Evolutionary conservation across 2,113 vertebrate genomes (phyloP), one percentile per base, ranked within the genome.

Genomic region (Leucosticte australis): DNA sequence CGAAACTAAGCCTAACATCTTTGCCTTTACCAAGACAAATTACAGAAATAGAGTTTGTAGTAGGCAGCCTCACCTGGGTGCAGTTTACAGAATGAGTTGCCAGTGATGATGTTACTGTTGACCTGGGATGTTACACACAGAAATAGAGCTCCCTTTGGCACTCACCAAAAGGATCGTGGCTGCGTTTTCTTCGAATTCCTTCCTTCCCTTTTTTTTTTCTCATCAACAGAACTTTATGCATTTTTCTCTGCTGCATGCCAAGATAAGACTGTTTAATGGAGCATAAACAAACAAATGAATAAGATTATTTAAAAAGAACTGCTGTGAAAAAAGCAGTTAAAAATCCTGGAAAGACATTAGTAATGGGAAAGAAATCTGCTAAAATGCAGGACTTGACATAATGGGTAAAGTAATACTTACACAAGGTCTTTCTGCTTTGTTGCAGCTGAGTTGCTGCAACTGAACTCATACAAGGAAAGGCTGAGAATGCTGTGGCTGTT

Each of bases 221-320:
- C 60, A 20, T 42, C 63, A 86, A 55, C 18, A 83, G 37, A 80
- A 88, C 5, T 67, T 74, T 24, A 56, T 80, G 42, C 28, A 37
- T 84, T 89, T 90, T 94, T 56, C 65, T 89, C 35, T 84, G 44
- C 73, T 87, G 73, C 33, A n/a, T 74, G 71, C 68, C 64, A 81
- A 71, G 76, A 86, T 69, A 93, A 83, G 46, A 27, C 53, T 75
- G 55, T 78, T 84, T 87, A 94, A 77, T 60, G 75, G 47, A 83
- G 33, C n/a, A 60, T 42, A 92, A 96, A 69, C 22, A 93, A 93
- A 92, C 14, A 73, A 67, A 70, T 67, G 35, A 92, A 67, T 85
- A 30, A 90, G 44, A 85, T 90, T 63, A 70, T 59, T 92, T 94
- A 56, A 87, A 81, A 16, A 91, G 64, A 95, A 81, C 23, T 55